Conservation (phyloP, 2,888 invertebrate genomes). For the Nephrotoma guestfalica region DNA sequence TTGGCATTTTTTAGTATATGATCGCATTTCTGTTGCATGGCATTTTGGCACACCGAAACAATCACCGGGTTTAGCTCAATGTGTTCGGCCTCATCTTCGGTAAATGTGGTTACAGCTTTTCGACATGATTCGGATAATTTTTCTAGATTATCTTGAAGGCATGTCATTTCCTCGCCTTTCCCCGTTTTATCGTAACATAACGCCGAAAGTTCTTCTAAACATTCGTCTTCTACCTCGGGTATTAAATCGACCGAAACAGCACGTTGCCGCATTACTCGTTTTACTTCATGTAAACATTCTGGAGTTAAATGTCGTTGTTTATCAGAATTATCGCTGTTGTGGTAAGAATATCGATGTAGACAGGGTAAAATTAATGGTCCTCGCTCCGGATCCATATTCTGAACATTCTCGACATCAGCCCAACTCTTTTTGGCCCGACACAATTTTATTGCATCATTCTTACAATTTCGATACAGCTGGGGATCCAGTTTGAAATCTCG, state of each 20-base stretch:
- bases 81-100: slow-evolving; percentile 78
- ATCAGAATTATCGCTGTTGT: slow-evolving; percentile 25
- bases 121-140: slow-evolving; percentile 54
- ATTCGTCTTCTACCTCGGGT: slow-evolving; percentile 85
- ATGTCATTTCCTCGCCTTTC: slow-evolving; percentile 82
- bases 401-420: slow-evolving; percentile 44
- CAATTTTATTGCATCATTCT: slow-evolving; percentile 65
- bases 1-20: slow-evolving; percentile 49
- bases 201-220: slow-evolving; percentile 70
- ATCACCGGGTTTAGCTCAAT: slow-evolving; percentile 82
- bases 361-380: slow-evolving; percentile 82
- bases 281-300: slow-evolving; percentile 53
- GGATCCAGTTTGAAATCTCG: slow-evolving; percentile 90
- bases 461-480: slow-evolving; percentile 73
- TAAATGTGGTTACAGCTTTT: slow-evolving; percentile 63
- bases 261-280: slow-evolving; percentile 82
- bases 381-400: slow-evolving; percentile 57
- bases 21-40: slow-evolving; percentile 64
- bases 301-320: slow-evolving; percentile 39
- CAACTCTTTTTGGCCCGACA: slow-evolving; percentile 70
- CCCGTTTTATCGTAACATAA: slow-evolving; percentile 74
- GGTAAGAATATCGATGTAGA: slow-evolving; percentile 60
- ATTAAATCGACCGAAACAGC: slow-evolving; percentile 85
- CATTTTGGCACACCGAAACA: slow-evolving; percentile 61
- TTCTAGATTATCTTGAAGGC: slow-evolving; percentile 75